Conservation (phyloP, 2,797 vertebrate species). For the Champsocephalus esox region DNA sequence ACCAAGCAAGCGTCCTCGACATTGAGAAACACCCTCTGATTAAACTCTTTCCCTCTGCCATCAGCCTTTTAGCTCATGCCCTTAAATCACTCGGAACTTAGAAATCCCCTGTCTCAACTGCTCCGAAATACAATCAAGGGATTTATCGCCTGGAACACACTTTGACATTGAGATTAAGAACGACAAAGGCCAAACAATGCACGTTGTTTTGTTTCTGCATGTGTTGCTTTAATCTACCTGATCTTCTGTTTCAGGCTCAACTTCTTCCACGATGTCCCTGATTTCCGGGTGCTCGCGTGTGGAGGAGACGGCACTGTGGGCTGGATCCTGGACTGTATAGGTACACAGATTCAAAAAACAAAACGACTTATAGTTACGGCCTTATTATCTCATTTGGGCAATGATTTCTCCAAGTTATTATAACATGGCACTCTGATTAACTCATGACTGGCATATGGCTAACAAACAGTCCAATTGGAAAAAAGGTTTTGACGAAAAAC, state of each 20-base stretch:
- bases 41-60: conserved; percentile 11
- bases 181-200: background rate
- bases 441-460: background rate
- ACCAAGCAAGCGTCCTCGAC: too few relatives aligned
- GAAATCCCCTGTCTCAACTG: conserved; percentile 1
- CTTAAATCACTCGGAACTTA: conserved; percentile 49
- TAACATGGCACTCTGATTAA: background rate
- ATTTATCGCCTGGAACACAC: conserved; percentile 11
- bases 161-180: conserved; percentile 4
- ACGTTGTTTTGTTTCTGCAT: background rate
- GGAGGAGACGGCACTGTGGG: conserved; percentile 96
- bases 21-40: conserved; percentile 12
- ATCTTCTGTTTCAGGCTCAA: conserved; percentile 85
- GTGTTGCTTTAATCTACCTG: conserved; percentile 8
- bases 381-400: background rate
- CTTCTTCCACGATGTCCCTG: conserved; percentile 93
- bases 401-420: background rate
- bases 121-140: conserved; percentile 28
- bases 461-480: background rate
- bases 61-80: conserved; percentile 12
- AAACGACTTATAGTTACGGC: background rate
- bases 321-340: conserved; percentile 97
- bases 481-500: background rate
- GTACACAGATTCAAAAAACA: conserved; percentile 71
- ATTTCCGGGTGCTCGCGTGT: conserved; percentile 94